Evolutionary conservation across 1,140 invertebrate species (phyloP), one percentile per base, ranked within the genome.

Genomic region (Bombus polaris): DNA sequence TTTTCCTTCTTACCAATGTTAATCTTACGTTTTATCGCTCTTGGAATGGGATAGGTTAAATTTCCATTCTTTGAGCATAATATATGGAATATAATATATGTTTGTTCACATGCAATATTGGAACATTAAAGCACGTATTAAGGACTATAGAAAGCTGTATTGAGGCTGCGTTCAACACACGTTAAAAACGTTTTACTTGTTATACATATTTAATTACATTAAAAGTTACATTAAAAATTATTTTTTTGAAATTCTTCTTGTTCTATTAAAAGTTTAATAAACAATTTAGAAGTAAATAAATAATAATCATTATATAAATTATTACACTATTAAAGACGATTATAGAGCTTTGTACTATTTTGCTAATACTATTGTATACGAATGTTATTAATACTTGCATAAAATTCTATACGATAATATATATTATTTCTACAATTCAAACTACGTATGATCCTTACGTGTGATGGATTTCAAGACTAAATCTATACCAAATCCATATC

Each of bases 31-130:
- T 82, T 75, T 5, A 37, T 13, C n/a, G 15, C 25, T 66, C 71
- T 37, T 42, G 3, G 39, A 74, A 82, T 6, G 22, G 32, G 22
- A 65, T 47, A 37, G 3, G 25, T 39, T 37, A 12, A 62, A 59
- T 82, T 82, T 74, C 39, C n/a, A 82, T 47, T 75, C 12, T 62
- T 37, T 4, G 12, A 81, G 28, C n/a, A 18, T 39, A 70, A 15
- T 18, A 47, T 3, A 28, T 53, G 15, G n/a, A n/a, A n/a, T 62
- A 62, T n/a, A 32, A 28, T 44, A 9, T 4, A 62, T 62, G 59
- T 1, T 22, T 53, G 13, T 12, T 53, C 37, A 32, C 5, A 78
- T 28, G 28, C 44, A 13, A 15, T 59, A 28, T 25, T 4, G 3
- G 18, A 72, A 59, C 18, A 59, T 73, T 42, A 22, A 3, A 10